Conservation (phyloP, 2,113 vertebrate genomes). For the Odocoileus virginianus region DNA sequence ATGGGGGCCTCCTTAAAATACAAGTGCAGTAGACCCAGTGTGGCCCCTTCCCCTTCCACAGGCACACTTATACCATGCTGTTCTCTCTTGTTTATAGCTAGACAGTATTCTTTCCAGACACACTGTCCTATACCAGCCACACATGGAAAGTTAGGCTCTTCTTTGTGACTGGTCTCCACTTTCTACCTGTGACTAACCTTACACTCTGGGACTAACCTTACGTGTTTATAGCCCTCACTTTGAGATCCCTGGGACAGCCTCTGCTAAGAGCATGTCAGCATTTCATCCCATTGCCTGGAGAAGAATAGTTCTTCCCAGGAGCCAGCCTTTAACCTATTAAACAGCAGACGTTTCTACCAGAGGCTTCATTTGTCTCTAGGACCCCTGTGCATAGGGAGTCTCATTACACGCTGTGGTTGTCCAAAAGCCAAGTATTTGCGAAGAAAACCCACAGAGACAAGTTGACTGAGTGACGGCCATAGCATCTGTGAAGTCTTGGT, state of each 20-base stretch:
- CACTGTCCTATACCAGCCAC: background rate
- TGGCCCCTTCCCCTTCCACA: background rate
- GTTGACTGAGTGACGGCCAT: background rate
- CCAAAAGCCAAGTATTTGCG: constrained; percentile 22
- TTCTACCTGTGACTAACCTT: background rate
- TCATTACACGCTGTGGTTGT: background rate
- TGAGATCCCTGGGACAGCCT: background rate
- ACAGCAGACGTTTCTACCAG: background rate
- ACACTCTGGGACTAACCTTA: background rate
- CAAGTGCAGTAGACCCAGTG: background rate
- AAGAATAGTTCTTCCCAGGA: background rate
- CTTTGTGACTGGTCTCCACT: background rate
- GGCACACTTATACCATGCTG: background rate
- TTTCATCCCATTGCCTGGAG: background rate
- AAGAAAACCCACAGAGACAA: constrained; percentile 11
- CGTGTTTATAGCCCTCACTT: background rate
- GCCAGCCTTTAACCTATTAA: background rate
- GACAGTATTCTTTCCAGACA: background rate
- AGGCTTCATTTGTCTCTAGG: constrained; percentile 13
- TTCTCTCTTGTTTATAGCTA: background rate
- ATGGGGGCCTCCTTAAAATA: background rate
- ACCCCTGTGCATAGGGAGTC: background rate
- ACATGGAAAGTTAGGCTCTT: background rate
- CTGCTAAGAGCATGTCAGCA: background rate
- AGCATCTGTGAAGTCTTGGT: background rate